phyloP scores from a whole-genome alignment of 2,888 invertebrate genomes.

The Trachelus stipa region DNA sequence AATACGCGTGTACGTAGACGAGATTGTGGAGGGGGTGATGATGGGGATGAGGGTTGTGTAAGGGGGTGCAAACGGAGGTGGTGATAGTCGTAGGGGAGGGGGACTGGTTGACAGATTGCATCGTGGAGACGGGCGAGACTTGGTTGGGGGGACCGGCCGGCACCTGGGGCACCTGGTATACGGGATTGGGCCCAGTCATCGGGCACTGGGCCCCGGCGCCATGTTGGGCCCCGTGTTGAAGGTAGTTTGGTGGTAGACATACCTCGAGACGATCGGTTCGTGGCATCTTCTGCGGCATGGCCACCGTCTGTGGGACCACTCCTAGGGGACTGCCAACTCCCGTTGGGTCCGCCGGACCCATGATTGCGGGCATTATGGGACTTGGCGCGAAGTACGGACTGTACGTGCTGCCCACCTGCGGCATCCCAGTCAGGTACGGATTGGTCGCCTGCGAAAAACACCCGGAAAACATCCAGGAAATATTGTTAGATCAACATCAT shows the following conservation, averaged over 20 bases:
- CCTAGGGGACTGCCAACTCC: slow-evolving; percentile 84
- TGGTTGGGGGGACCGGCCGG: slow-evolving; percentile 64
- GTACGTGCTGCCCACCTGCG: slow-evolving; percentile 89
- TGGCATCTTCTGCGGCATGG: slow-evolving; percentile 91
- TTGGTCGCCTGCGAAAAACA: slow-evolving; percentile 80
- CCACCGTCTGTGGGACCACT: slow-evolving; percentile 86
- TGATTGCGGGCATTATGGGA: slow-evolving; percentile 89
- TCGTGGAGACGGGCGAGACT: slow-evolving; percentile 65
- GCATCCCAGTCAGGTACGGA: slow-evolving; percentile 92
- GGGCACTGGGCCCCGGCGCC: slow-evolving; percentile 60
- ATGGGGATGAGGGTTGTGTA: slow-evolving; percentile 58
- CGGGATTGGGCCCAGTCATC: slow-evolving; percentile 57
- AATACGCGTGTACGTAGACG: slow-evolving; percentile 65
- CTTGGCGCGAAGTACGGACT: slow-evolving; percentile 91
- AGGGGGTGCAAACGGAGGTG: slow-evolving; percentile 55
- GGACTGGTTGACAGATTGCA: slow-evolving; percentile 64
- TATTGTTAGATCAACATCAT: neutral
- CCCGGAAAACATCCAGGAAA: slow-evolving; percentile 49
- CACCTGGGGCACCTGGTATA: slow-evolving; percentile 52
- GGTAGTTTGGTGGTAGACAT: slow-evolving; percentile 69
- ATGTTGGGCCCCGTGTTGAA: slow-evolving; percentile 62
- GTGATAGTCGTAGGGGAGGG: slow-evolving; percentile 58
- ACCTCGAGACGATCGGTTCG: slow-evolving; percentile 97
- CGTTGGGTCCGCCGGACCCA: slow-evolving; percentile 85
- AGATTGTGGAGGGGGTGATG: slow-evolving; percentile 62